These are phyloP conservation scores for Malaclemys terrapin DNA, from an alignment of 2,113 vertebrate species.

Conservation along the genomic window DNA sequence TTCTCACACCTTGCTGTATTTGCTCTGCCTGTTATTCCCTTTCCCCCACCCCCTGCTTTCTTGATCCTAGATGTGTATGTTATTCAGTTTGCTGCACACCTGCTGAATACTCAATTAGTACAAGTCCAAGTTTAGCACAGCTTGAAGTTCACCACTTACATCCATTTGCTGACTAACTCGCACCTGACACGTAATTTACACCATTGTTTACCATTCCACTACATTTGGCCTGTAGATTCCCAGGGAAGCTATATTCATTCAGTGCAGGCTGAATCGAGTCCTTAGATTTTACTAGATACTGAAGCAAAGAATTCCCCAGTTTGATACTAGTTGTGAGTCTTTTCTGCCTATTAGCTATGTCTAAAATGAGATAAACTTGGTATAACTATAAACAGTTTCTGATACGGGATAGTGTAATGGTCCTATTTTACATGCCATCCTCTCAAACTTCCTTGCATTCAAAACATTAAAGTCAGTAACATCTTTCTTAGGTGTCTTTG, in stretches of 20 bases:
- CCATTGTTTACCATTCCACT: background rate
- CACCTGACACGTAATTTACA: background rate
- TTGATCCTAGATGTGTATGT: background rate
- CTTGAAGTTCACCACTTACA: background rate
- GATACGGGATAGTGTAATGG: background rate
- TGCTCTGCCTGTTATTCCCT: background rate
- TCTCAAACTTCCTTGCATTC: background rate
- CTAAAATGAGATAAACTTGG: background rate
- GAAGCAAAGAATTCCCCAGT: background rate
- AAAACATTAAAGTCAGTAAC: background rate
- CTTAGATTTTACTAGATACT: background rate
- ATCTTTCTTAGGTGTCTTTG: slow-evolving; percentile 82
- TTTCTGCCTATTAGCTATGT: background rate
- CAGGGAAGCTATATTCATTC: background rate
- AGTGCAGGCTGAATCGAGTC: background rate
- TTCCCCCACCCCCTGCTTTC: too few relatives aligned
- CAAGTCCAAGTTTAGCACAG: background rate
- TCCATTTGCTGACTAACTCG: background rate
- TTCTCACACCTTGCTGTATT: background rate
- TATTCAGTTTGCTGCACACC: background rate
- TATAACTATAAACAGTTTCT: background rate
- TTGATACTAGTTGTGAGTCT: background rate
- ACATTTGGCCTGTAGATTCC: background rate
- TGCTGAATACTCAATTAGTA: background rate
- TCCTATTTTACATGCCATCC: background rate